Percentiles rank a stretch among this genome's conserved stretches.
These are phyloP conservation scores for Equus przewalskii DNA, from an alignment of 2,113 vertebrate species.

Conservation along the genomic window DNA sequence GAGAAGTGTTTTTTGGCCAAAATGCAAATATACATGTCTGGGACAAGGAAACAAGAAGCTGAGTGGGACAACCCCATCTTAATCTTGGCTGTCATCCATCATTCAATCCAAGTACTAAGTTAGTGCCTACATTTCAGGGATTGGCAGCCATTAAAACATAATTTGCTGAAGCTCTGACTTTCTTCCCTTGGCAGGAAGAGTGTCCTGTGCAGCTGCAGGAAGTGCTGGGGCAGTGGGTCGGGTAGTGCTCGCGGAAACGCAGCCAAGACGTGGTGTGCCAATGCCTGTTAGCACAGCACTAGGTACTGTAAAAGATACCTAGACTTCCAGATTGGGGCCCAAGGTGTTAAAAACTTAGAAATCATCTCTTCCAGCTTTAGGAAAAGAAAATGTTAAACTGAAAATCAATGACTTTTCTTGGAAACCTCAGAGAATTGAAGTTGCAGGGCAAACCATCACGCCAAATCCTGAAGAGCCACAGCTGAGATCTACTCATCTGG, in stretches of 20 bases:
- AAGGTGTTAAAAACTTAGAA: not conserved
- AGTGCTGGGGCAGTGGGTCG: not conserved
- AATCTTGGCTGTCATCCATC: not conserved
- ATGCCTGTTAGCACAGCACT: not conserved
- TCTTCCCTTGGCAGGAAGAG: not conserved
- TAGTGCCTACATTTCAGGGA: not conserved
- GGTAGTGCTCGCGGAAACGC: not conserved
- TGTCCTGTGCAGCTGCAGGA: not conserved
- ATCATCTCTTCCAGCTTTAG: not conserved
- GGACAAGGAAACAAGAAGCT: not conserved
- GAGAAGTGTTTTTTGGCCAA: not conserved
- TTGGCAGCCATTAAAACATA: conserved; percentile 29
- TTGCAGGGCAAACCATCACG: not conserved
- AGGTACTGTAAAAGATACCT: not conserved
- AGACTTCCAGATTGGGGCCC: not conserved
- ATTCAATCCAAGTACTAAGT: not conserved
- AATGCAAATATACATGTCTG: not conserved
- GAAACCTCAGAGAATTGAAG: not conserved
- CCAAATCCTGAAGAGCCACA: not conserved
- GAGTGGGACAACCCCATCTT: not conserved
- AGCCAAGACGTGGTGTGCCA: not conserved
- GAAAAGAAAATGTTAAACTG: not conserved
- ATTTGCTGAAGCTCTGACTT: not conserved
- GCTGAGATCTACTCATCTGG: not conserved
- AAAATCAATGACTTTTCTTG: not conserved